Conservation (phyloP, 1,140 invertebrate genomes). For the Leucophenga varia region DNA sequence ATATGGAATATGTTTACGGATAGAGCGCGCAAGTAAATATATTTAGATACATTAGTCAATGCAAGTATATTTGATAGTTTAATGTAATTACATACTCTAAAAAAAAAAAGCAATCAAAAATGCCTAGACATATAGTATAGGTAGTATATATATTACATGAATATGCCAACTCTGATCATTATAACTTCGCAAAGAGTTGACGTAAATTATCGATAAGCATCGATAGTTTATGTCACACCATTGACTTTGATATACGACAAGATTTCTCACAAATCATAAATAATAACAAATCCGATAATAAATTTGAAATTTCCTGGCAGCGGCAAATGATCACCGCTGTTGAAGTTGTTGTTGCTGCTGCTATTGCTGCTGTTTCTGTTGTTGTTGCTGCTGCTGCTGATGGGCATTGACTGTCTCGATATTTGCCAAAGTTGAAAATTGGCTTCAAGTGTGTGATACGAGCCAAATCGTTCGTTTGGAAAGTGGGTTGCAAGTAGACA, state of each 20-base stretch:
- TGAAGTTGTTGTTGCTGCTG: slow-evolving; percentile 13
- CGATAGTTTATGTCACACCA: slow-evolving; percentile 38
- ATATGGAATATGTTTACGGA: no score
- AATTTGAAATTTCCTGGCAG: slow-evolving; percentile 43
- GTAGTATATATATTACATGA: no score
- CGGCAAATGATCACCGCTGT: slow-evolving; percentile 39
- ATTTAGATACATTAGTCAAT: no score
- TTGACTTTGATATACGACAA: slow-evolving; percentile 47
- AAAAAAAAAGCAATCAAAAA: no score
- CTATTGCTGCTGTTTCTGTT: background rate
- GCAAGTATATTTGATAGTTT: no score
- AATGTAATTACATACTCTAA: no score
- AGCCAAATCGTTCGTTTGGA: no score
- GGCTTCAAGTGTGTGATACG: slow-evolving; percentile 10
- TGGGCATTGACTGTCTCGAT: slow-evolving; percentile 9
- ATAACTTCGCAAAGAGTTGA: no score
- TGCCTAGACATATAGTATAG: no score
- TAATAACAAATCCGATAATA: slow-evolving; percentile 46
- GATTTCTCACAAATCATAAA: slow-evolving; percentile 56
- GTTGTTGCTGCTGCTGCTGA: no score
- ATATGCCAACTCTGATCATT: no score
- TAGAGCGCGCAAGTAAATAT: no score
- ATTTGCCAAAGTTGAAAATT: slow-evolving; percentile 19
- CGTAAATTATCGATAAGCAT: slow-evolving; percentile 37
- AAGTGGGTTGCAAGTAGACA: slow-evolving; percentile 29